A percentile compares a stretch with the other conserved stretches of the same genome.
These are phyloP conservation scores for Crocodylus rhombifer DNA, from an alignment of 2,797 vertebrate genomes.

Conservation along the genomic window DNA sequence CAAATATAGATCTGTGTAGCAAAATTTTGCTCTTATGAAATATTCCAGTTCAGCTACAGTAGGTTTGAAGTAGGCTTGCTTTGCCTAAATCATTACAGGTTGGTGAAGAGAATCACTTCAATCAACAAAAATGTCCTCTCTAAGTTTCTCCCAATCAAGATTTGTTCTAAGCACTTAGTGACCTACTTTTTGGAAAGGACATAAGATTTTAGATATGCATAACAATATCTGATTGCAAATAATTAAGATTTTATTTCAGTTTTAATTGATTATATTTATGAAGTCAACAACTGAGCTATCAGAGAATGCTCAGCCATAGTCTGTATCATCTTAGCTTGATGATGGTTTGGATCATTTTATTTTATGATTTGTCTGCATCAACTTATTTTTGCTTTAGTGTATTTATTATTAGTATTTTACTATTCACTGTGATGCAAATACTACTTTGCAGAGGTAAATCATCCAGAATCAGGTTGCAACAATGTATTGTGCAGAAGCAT, in stretches of 20 bases:
- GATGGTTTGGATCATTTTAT: not conserved
- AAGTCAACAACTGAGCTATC: not conserved
- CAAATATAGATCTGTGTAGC: conserved; percentile 8
- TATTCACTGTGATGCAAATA: not conserved
- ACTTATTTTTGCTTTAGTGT: not conserved
- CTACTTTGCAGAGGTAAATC: not conserved
- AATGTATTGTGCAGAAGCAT: not conserved
- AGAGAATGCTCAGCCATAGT: not conserved
- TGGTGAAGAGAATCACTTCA: not conserved
- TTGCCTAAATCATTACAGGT: not conserved
- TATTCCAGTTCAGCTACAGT: not conserved
- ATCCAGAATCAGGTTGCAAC: not conserved
- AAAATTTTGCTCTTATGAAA: not conserved
- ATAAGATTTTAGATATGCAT: not conserved
- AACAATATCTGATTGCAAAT: not conserved
- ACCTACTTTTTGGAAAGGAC: not conserved
- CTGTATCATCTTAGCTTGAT: not conserved
- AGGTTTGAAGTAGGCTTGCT: not conserved
- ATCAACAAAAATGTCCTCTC: not conserved
- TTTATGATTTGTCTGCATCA: not conserved
- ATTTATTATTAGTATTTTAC: not conserved
- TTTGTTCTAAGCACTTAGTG: not conserved
- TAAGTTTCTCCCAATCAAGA: not conserved
- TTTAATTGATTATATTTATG: not conserved
- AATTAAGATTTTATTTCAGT: not conserved